Evolutionary conservation across 1,140 invertebrate species (phyloP), one percentile per base, ranked within the genome.

Genomic region (Centruroides vittatus): DNA sequence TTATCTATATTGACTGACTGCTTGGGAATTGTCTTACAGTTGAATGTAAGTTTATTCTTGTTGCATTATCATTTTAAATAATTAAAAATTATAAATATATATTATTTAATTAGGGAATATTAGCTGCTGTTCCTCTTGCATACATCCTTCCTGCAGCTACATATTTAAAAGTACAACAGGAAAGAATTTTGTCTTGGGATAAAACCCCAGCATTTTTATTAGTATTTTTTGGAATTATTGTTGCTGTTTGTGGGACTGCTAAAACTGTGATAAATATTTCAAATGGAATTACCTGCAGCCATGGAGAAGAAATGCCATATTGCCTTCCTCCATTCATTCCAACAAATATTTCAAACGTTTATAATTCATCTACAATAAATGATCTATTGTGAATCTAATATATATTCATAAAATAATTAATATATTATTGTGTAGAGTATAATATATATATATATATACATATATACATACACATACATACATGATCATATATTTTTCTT

Each of bases 1-100:
- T 79, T 90, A 59, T 92, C 89, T 23, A 86, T 91, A 76, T 77
- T 85, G 60, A 92, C 88, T 35, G 88, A 91, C 70, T 93, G 89
- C 73, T 78, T 93, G 5, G 88, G 88, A 5, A 79, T 91, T 47
- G 88, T 91, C 11, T 73, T 93, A 61, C 87, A 90, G 74, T 70
- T 93, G 49, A 93, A 93, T 75, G 86, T 88, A 77, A 83, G 75
- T 73, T 9, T 5, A 47, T 41, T 35, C 23, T 47, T 59, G 36
- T 58, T 10, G 10, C 54, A 55, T 55, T 57, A 41, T 61, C 55
- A 35, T 41, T n/a, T 35, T 57, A 52, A 50, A 13, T 52, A 13
- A 35, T 59, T 54, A 11, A 55, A 46, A 55, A 54, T 61, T 13
- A 63, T 47, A 51, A 11, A 64, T 34, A 57, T 53, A 67, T 58